These are phyloP conservation scores for Trissoscelio sp. DNA, from an alignment of 2,888 invertebrate species.

Conservation along the genomic window DNA sequence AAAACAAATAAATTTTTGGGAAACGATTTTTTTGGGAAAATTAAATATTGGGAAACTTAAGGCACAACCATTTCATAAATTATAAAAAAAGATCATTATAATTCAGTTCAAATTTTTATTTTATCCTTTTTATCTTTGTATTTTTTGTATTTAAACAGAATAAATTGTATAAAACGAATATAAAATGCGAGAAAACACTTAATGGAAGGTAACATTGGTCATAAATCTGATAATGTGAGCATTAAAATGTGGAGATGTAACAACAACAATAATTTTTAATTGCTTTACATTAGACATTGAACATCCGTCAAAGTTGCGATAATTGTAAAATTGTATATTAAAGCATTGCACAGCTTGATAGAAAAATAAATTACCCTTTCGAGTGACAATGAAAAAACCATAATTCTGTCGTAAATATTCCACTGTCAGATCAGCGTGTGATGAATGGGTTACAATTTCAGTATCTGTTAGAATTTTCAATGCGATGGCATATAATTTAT, in stretches of 20 bases:
- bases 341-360: conserved; percentile 2
- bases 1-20: too few relatives aligned
- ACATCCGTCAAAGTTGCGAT: not conserved
- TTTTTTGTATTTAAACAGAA: too few relatives aligned
- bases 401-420: conserved; percentile 26
- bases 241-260: too few relatives aligned
- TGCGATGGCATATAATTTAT: conserved; percentile 30
- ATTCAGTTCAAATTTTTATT: too few relatives aligned
- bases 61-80: too few relatives aligned
- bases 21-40: too few relatives aligned
- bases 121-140: too few relatives aligned
- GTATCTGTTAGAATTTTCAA: conserved; percentile 28
- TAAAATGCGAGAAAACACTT: too few relatives aligned
- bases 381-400: conserved; percentile 8
- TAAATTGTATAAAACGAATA: too few relatives aligned
- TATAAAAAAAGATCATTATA: too few relatives aligned
- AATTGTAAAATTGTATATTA: not conserved
- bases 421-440: not conserved
- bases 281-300: not conserved
- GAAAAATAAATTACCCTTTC: conserved; percentile 15
- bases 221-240: conserved; percentile 35
- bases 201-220: conserved; percentile 30
- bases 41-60: too few relatives aligned
- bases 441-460: conserved; percentile 35
- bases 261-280: conserved; percentile 5